Evolutionary conservation across 2,888 invertebrate genomes (phyloP).

Genomic region (Timema podura): DNA sequence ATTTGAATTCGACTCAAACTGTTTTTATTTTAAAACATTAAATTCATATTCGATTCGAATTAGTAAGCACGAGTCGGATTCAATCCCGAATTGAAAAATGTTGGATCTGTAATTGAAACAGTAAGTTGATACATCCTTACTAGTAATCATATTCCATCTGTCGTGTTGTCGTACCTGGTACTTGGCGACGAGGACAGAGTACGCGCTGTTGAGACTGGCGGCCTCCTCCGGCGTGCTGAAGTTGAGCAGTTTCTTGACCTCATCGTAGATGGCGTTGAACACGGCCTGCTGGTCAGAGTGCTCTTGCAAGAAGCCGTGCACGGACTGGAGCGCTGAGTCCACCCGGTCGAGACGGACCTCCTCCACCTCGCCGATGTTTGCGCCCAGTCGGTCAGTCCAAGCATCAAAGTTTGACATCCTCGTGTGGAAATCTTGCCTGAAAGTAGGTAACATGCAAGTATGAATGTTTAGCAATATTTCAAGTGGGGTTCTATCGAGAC

Average conservation of each 20-base stretch:
- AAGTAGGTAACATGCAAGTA: constrained; percentile 18
- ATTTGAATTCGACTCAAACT: too few species aligned
- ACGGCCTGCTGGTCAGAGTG: constrained; percentile 77
- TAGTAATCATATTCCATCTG: too few species aligned
- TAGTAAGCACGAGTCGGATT: too few species aligned
- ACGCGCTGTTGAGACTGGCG: constrained; percentile 66
- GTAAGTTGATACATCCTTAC: too few species aligned
- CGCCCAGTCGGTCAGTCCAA: constrained; percentile 71
- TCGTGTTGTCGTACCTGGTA: constrained; percentile 53
- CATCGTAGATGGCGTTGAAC: constrained; percentile 74
- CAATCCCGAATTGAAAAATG: too few species aligned
- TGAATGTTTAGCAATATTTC: too few species aligned
- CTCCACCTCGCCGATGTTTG: constrained; percentile 70
- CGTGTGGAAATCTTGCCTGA: constrained; percentile 74
- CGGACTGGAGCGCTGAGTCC: constrained; percentile 69
- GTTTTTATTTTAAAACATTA: too few species aligned
- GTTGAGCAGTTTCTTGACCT: constrained; percentile 70
- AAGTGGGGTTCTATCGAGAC: too few species aligned
- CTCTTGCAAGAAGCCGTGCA: constrained; percentile 78
- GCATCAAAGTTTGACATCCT: constrained; percentile 73
- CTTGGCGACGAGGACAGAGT: constrained; percentile 68
- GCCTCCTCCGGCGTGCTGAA: constrained; percentile 71
- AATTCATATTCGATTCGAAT: too few species aligned
- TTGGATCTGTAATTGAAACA: too few species aligned
- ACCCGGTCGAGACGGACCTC: constrained; percentile 79